Conservation (phyloP, 2,113 vertebrate species). For the Murina feae region DNA sequence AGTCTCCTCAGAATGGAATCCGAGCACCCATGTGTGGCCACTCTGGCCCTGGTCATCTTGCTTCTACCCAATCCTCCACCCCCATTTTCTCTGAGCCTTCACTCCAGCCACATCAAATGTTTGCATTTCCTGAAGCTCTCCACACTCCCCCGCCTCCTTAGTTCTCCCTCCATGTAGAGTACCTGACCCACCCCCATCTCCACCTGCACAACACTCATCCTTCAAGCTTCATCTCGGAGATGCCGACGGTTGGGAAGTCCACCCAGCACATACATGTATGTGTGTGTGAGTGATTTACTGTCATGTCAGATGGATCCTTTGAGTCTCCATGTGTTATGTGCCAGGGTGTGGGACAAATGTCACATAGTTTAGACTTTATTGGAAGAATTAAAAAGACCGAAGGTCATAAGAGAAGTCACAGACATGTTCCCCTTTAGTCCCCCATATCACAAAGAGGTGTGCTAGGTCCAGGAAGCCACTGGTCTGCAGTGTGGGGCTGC, state of each 20-base stretch:
- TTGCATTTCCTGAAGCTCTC: neutral
- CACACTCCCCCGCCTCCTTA: no score
- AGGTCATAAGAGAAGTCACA: neutral
- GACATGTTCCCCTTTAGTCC: no score
- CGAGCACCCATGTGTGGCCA: neutral
- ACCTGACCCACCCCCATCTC: neutral
- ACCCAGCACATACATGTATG: neutral
- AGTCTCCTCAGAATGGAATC: neutral
- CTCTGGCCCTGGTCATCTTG: neutral
- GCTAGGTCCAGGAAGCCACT: neutral
- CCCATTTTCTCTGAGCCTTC: neutral
- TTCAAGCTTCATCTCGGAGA: neutral
- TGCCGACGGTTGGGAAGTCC: neutral
- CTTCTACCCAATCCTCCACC: no score
- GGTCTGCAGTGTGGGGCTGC: neutral
- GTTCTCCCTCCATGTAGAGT: neutral
- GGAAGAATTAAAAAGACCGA: neutral
- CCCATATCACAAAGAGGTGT: neutral
- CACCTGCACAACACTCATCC: neutral
- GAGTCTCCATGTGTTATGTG: neutral
- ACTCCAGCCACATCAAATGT: neutral
- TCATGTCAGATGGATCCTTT: neutral
- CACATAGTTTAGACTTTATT: neutral
- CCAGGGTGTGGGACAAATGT: neutral
- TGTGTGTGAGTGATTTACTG: neutral